These are phyloP conservation scores for Pempheris klunzingeri DNA, from an alignment of 2,797 vertebrate species.

Conservation along the genomic window DNA sequence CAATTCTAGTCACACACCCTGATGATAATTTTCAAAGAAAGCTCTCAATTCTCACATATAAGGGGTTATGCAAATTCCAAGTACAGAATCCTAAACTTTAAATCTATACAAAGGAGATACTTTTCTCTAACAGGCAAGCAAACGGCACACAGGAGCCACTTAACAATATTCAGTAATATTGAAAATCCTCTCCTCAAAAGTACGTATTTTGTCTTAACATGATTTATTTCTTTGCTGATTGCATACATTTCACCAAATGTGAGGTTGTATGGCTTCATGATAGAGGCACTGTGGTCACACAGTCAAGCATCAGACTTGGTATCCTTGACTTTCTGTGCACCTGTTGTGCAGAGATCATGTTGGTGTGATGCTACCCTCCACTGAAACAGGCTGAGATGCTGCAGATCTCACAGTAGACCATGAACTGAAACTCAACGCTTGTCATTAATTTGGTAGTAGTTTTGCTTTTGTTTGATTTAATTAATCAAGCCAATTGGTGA, in stretches of 20 bases:
- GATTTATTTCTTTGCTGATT: background rate
- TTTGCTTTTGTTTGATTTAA: slow-evolving; percentile 24
- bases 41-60: background rate
- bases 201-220: background rate
- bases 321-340: slow-evolving; percentile 1
- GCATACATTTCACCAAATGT: background rate
- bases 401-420: background rate
- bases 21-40: too few relatives aligned
- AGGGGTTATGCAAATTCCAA: background rate
- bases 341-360: slow-evolving; percentile 4
- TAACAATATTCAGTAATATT: background rate
- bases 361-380: background rate
- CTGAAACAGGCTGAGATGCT: slow-evolving; percentile 7
- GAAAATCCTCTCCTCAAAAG: background rate
- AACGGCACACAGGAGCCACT: background rate
- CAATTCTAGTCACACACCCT: background rate
- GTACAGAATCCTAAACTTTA: background rate
- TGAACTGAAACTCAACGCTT: background rate
- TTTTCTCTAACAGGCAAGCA: background rate
- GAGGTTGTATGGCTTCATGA: background rate
- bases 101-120: background rate
- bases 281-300: background rate
- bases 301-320: background rate
- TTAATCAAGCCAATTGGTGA: background rate
- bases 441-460: background rate